Percentiles rank a stretch among this genome's conserved stretches.
Evolutionary conservation across 35 echinoderm and acorn worm species (phyloP).

Genomic region (Lytechinus variegatus): DNA sequence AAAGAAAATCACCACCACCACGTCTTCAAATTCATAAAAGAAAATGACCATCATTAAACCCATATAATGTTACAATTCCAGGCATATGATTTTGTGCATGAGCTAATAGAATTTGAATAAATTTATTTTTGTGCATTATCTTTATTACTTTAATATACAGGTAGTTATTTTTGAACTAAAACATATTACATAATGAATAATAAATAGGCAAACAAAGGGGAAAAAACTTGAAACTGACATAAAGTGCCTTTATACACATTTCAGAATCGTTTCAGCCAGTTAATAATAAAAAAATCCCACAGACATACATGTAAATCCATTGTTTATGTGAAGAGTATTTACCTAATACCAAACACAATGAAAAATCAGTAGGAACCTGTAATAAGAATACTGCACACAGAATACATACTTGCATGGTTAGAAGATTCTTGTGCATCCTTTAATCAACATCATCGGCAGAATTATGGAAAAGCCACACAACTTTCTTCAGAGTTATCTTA

Average conservation of each 20-base stretch:
- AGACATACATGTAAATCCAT: background rate
- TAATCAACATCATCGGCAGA: background rate
- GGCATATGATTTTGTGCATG: too few species aligned
- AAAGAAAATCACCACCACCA: too few species aligned
- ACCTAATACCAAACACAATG: too few species aligned
- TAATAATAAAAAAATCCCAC: background rate
- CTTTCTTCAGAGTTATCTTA: background rate
- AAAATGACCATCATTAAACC: too few species aligned
- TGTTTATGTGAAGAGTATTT: background rate
- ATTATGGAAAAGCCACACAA: background rate
- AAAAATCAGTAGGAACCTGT: background rate
- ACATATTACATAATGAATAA: background rate
- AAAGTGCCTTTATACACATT: background rate
- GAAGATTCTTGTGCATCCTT: background rate
- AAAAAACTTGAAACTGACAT: background rate
- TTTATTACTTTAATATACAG: background rate
- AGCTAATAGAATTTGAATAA: too few species aligned
- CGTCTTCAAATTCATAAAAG: too few species aligned
- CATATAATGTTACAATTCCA: too few species aligned
- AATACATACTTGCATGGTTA: background rate
- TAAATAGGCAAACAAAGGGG: background rate
- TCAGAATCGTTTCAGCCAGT: background rate
- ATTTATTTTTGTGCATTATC: background rate
- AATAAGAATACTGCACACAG: background rate
- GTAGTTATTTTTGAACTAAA: background rate